These are phyloP conservation scores for Bombyx mandarina DNA, from an alignment of 1,140 invertebrate genomes.

Conservation along the genomic window DNA sequence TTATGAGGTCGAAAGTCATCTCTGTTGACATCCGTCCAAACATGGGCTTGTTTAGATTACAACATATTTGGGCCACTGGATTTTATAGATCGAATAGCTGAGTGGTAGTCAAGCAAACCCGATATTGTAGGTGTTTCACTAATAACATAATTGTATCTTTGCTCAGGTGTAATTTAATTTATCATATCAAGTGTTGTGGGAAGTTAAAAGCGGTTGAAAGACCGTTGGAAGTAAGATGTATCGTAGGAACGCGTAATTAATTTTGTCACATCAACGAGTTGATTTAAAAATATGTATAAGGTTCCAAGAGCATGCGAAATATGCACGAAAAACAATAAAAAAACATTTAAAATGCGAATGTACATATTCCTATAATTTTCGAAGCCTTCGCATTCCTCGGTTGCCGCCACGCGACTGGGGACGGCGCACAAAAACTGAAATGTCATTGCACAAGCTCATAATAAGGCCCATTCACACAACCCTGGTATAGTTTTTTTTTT, in stretches of 20 bases:
- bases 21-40: conserved; percentile 59
- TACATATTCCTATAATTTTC: conserved; percentile 8
- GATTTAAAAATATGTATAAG: too few relatives aligned
- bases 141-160: too few relatives aligned
- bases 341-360: not conserved
- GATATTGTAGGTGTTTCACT: too few relatives aligned
- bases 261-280: too few relatives aligned
- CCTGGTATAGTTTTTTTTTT: conserved; percentile 50
- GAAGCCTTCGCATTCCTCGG: conserved; percentile 30
- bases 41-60: conserved; percentile 27
- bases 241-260: too few relatives aligned
- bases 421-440: conserved; percentile 40
- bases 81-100: not conserved
- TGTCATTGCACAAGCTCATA: conserved; percentile 66
- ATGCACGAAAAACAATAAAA: too few relatives aligned
- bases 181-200: too few relatives aligned
- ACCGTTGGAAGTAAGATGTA: too few relatives aligned
- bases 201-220: too few relatives aligned
- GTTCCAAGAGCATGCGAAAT: too few relatives aligned
- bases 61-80: not conserved
- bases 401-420: conserved; percentile 32
- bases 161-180: too few relatives aligned
- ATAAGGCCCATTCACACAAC: conserved; percentile 62
- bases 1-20: conserved; percentile 51
- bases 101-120: too few relatives aligned